Evolutionary conservation across 2,113 vertebrate species (phyloP).

Genomic region (Pygoscelis adeliae): DNA sequence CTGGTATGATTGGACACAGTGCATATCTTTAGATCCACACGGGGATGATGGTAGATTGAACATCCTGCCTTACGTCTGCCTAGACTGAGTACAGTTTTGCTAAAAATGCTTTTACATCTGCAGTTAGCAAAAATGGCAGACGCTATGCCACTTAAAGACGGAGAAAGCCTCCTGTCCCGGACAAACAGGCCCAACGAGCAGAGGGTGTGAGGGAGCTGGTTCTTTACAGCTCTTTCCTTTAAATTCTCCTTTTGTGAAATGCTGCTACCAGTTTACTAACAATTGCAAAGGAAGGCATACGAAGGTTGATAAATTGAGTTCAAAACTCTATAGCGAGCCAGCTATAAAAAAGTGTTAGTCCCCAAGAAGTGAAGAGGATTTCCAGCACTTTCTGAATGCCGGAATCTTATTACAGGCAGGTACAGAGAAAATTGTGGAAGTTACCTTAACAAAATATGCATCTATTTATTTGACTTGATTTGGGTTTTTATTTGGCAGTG

Average conservation of each 20-base stretch:
- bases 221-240: constrained; percentile 53
- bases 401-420: constrained; percentile 74
- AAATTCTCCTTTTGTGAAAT: constrained; percentile 83
- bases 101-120: constrained; percentile 74
- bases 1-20: constrained; percentile 97
- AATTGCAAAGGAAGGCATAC: constrained; percentile 79
- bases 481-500: constrained; percentile 75
- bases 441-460: constrained; percentile 87
- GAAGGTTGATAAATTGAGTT: constrained; percentile 73
- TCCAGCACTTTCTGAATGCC: constrained; percentile 72
- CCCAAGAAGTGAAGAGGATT: constrained; percentile 64
- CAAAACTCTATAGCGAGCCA: constrained; percentile 77
- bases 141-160: constrained; percentile 67
- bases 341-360: constrained; percentile 75
- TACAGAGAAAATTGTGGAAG: constrained; percentile 78
- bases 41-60: constrained; percentile 90
- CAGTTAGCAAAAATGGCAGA: constrained; percentile 74
- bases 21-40: constrained; percentile 90
- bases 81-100: constrained; percentile 83
- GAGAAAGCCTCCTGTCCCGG: constrained; percentile 69
- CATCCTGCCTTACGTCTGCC: constrained; percentile 94
- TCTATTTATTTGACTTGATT: constrained; percentile 92
- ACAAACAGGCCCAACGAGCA: constrained; percentile 61
- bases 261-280: constrained; percentile 89
- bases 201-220: constrained; percentile 58